Percentiles rank a stretch among this genome's conserved stretches.
These are phyloP conservation scores for Nannoperca australis DNA, from an alignment of 2,797 vertebrate species.

Conservation along the genomic window DNA sequence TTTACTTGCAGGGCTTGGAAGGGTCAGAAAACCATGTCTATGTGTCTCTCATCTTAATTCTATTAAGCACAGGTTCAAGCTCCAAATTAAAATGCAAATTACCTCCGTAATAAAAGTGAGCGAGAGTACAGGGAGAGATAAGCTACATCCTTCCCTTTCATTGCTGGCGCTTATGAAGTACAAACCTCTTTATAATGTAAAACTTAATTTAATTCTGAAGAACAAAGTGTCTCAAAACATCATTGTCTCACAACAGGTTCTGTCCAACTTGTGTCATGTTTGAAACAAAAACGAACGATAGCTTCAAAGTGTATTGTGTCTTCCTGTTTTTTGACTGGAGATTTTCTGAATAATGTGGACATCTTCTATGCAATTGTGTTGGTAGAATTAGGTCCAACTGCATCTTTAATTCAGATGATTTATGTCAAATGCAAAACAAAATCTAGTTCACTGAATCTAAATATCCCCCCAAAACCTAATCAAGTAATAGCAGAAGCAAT, in stretches of 20 bases:
- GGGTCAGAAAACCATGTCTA: slow-evolving; percentile 82
- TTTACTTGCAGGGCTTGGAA: slow-evolving; percentile 59
- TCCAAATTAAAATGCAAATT: slow-evolving; percentile 90
- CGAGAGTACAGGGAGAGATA: slow-evolving; percentile 81
- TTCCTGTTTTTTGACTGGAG: slow-evolving; percentile 35
- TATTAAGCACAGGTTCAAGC: slow-evolving; percentile 86
- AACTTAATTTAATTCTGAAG: slow-evolving; percentile 81
- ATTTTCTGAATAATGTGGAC: slow-evolving; percentile 39
- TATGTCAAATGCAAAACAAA: not conserved
- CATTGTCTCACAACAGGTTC: slow-evolving; percentile 70
- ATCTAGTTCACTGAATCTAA: not conserved
- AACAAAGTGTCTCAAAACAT: slow-evolving; percentile 77
- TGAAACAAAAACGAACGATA: slow-evolving; percentile 67
- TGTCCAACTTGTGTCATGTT: slow-evolving; percentile 63
- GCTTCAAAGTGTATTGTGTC: slow-evolving; percentile 58
- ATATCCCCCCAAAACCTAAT: not conserved
- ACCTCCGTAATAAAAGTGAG: slow-evolving; percentile 80
- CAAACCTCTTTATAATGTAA: slow-evolving; percentile 80
- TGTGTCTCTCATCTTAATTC: slow-evolving; percentile 84
- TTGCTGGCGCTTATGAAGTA: slow-evolving; percentile 76
- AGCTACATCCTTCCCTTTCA: slow-evolving; percentile 80
- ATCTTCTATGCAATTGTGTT: slow-evolving; percentile 21
- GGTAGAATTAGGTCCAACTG: not conserved
- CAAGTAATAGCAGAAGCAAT: not conserved
- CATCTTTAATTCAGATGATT: slow-evolving; percentile 22